Evolutionary conservation across 2,113 vertebrate species (phyloP), one percentile per base, ranked within the genome.

Genomic region (Atherinomorus stipes): DNA sequence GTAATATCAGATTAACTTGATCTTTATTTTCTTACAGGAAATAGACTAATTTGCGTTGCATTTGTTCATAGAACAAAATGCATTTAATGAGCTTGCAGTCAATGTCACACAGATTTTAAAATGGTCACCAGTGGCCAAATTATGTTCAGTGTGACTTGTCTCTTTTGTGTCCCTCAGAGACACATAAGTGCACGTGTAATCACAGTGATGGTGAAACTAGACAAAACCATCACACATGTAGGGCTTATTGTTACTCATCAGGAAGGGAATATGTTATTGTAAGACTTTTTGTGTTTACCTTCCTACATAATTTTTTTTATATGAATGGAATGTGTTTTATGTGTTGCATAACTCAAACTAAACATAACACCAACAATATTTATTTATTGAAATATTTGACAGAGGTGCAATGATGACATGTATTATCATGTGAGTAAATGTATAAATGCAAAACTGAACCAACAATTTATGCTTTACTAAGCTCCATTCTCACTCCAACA

Each of bases 11-110:
- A 62, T 63, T 2, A 65, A 47, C 21, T 28, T 4, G 2, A 11
- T 49, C 57, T 34, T 71, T 16, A 28, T 56, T 57, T 51, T 60
- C 40, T 63, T 26, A 7, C 50, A 19, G 25, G 42, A n/a, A 58
- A n/a, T n/a, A 15, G 40, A 42, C 11, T 47, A 25, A 28, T n/a
- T 50, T 21, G 13, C 64, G 10, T n/a, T 53, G 10, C n/a, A 31
- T 37, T 15, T 3, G 71, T 58, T 58, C 26, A 21, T 15, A 47
- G 61, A 38, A 37, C 19, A 40, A 42, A 34, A 3, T 67, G 3
- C 61, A 11, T 45, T 65, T 66, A 63, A 67, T 74, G n/a, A 78
- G 54, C 16, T 53, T 56, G 25, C 64, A 34, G 31, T 38, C 15
- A 15, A 23, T 11, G 26, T 56, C 34, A 45, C 31, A 45, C 49